Conservation (phyloP, 2,113 vertebrate species). For the Calypte anna region DNA sequence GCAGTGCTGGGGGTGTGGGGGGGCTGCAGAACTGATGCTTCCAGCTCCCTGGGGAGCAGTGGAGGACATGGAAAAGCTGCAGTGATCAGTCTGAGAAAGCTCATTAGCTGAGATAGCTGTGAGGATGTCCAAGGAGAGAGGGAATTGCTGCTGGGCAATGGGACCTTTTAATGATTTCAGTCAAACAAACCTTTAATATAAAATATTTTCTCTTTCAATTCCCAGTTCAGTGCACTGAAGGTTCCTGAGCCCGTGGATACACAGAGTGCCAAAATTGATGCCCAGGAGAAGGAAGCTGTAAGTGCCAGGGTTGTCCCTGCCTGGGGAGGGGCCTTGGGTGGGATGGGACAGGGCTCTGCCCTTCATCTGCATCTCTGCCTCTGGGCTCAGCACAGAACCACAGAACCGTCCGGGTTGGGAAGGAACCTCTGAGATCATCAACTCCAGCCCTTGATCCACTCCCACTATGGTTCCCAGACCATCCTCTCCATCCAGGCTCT, state of each 20-base stretch:
- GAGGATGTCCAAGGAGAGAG: not conserved
- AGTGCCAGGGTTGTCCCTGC: conserved; percentile 62
- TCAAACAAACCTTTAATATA: not conserved
- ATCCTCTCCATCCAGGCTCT: too few relatives aligned
- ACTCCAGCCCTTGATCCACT: too few relatives aligned
- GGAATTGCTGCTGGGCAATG: not conserved
- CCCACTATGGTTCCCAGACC: too few relatives aligned
- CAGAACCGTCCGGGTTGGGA: too few relatives aligned
- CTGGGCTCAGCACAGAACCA: too few relatives aligned
- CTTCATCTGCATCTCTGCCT: too few relatives aligned
- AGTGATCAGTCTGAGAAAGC: not conserved
- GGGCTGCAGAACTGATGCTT: not conserved
- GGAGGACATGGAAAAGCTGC: not conserved
- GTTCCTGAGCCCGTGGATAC: conserved; percentile 90
- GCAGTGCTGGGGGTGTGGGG: rapidly evolving
- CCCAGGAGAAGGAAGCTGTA: conserved; percentile 89
- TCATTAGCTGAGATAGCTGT: rapidly evolving
- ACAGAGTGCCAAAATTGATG: conserved; percentile 78
- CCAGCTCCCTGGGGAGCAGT: not conserved
- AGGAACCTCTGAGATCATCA: too few relatives aligned
- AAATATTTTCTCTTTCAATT: not conserved
- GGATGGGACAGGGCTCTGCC: too few relatives aligned
- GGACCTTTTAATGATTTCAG: not conserved
- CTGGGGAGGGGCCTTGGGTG: too few relatives aligned
- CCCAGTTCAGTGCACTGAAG: conserved; percentile 85